Evolutionary conservation across 2,888 invertebrate genomes (phyloP).

Genomic region (Nephrotoma guestfalica): DNA sequence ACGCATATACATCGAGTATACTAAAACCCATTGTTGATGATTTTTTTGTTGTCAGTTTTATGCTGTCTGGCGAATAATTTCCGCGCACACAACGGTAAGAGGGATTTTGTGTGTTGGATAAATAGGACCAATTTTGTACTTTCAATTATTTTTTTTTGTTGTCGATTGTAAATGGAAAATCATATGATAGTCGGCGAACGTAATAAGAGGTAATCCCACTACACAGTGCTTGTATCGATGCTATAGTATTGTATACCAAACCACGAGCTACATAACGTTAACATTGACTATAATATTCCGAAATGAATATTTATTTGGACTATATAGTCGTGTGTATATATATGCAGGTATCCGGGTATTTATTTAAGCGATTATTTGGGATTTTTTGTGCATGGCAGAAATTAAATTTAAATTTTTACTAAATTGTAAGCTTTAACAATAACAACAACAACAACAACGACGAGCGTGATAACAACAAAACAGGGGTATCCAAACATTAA

Average conservation of each 20-base stretch:
- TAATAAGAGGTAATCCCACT: background rate
- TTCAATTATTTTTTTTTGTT: background rate
- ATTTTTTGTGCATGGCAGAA: background rate
- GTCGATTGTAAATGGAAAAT: background rate
- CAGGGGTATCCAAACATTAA: background rate
- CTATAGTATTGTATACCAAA: background rate
- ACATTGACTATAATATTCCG: background rate
- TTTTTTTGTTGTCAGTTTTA: background rate
- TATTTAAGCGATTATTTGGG: background rate
- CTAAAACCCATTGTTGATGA: background rate
- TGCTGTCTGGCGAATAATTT: background rate
- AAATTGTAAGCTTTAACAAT: background rate
- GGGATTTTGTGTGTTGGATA: background rate
- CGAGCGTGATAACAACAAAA: background rate
- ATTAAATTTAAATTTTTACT: background rate
- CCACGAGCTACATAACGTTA: background rate
- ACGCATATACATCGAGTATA: background rate
- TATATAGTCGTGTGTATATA: background rate
- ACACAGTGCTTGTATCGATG: background rate
- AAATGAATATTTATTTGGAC: background rate
- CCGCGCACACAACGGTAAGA: background rate
- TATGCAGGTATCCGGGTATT: background rate
- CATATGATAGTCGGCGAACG: background rate
- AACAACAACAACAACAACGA: background rate
- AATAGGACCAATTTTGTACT: background rate